Evolutionary conservation across 1,140 invertebrate genomes (phyloP).

Genomic region (Drusus annulatus): DNA sequence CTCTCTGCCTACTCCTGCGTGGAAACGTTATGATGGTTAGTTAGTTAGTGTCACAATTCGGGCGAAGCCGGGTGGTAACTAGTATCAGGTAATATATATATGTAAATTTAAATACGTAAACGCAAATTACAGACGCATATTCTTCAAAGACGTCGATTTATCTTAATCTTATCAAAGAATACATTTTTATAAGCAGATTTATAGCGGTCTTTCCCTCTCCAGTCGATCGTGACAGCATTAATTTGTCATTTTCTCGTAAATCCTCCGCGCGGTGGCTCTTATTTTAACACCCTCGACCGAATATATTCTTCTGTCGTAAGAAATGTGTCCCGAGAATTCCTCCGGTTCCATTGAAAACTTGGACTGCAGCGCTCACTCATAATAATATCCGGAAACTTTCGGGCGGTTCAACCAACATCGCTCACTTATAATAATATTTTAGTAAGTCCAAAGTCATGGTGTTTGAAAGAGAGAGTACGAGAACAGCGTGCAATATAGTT

Average conservation of each 20-base stretch:
- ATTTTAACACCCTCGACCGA: conserved; percentile 12
- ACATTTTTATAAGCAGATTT: conserved; percentile 20
- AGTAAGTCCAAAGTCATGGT: too few species aligned
- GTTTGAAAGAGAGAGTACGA: too few species aligned
- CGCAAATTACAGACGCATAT: too few species aligned
- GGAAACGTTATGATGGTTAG: too few species aligned
- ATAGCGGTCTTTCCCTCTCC: conserved; percentile 13
- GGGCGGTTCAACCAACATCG: conserved; percentile 10
- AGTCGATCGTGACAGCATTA: conserved; percentile 27
- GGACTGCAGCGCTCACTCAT: conserved; percentile 7
- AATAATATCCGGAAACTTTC: conserved; percentile 19
- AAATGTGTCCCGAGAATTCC: background rate
- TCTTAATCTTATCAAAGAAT: conserved; percentile 31
- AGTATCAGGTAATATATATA: too few species aligned
- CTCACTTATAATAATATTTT: too few species aligned
- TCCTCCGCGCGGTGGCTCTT: background rate
- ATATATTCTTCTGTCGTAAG: conserved; percentile 7
- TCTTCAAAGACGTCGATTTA: conserved; percentile 11
- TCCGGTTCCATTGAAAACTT: conserved; percentile 1
- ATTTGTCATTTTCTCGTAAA: conserved; percentile 21
- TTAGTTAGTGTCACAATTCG: too few species aligned
- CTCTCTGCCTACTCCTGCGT: too few species aligned
- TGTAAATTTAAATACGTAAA: too few species aligned
- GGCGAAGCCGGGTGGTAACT: too few species aligned
- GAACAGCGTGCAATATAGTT: too few species aligned